A percentile compares a stretch with the other conserved stretches of the same genome.
These are phyloP conservation scores for Chloroclystis v-ata DNA, from an alignment of 2,888 invertebrate genomes.

Conservation along the genomic window DNA sequence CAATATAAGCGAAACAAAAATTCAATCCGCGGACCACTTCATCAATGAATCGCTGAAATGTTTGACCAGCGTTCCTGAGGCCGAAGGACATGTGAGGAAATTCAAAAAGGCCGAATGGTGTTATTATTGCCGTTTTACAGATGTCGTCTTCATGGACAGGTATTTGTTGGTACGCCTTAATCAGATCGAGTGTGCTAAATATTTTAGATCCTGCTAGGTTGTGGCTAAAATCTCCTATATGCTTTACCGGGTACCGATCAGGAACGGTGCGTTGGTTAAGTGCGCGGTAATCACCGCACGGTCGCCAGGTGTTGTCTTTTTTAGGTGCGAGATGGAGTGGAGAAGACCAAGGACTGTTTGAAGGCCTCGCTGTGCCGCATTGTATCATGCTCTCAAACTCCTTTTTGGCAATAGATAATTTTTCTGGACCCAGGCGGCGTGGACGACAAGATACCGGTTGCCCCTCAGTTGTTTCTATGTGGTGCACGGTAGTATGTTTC, in stretches of 20 bases:
- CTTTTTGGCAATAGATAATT: slow-evolving; percentile 9
- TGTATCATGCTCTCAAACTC: slow-evolving; percentile 21
- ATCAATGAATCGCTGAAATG: slow-evolving; percentile 22
- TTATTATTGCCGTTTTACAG: slow-evolving; percentile 41
- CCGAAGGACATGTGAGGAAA: slow-evolving; percentile 49
- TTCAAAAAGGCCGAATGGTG: slow-evolving; percentile 31
- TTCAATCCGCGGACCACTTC: slow-evolving; percentile 14
- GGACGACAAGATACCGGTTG: slow-evolving; percentile 17
- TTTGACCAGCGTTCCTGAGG: slow-evolving; percentile 23
- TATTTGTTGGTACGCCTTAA: slow-evolving; percentile 26
- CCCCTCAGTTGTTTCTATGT: slow-evolving; percentile 17
- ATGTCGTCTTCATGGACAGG: slow-evolving; percentile 42
- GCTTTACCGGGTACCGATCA: background rate
- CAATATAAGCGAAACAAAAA: slow-evolving; percentile 12
- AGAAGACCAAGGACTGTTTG: slow-evolving; percentile 36
- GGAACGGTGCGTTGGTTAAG: background rate
- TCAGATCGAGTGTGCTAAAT: background rate
- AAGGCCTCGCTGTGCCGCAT: slow-evolving; percentile 27
- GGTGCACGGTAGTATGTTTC: slow-evolving; percentile 17
- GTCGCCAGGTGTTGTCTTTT: slow-evolving; percentile 2
- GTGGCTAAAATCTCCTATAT: background rate
- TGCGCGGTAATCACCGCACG: background rate
- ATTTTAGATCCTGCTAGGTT: background rate
- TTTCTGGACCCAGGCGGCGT: slow-evolving; percentile 19
- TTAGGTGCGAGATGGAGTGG: slow-evolving; percentile 19